phyloP scores from a whole-genome alignment of 2,797 vertebrate species.

The Pseudopleuronectes americanus region DNA sequence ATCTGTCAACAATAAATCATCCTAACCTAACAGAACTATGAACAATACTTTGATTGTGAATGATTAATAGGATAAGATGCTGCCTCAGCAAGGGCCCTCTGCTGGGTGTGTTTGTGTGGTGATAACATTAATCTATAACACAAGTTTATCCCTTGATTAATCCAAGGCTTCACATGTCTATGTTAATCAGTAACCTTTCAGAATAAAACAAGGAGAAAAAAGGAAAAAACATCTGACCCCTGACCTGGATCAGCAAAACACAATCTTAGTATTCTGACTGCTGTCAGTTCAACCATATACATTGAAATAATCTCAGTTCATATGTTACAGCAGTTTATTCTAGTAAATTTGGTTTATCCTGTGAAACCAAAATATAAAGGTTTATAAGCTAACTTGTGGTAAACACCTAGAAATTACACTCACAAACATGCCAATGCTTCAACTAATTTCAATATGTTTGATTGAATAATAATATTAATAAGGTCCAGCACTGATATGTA shows the following conservation, averaged over 20 bases:
- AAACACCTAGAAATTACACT: too few species aligned
- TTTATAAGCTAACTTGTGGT: too few species aligned
- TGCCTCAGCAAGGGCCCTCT: conserved; percentile 24
- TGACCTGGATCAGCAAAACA: background rate
- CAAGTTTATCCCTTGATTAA: conserved; percentile 28
- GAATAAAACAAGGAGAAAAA: background rate
- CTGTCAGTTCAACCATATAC: background rate
- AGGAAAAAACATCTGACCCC: background rate
- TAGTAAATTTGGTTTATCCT: too few species aligned
- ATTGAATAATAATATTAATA: too few species aligned
- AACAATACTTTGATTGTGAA: background rate
- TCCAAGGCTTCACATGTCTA: conserved; percentile 4
- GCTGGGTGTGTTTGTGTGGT: conserved; percentile 20
- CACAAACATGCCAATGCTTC: too few species aligned
- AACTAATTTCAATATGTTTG: too few species aligned
- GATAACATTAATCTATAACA: conserved; percentile 21
- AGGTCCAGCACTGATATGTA: too few species aligned
- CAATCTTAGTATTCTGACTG: background rate
- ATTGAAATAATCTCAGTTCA: conserved; percentile 1
- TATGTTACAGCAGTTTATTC: background rate
- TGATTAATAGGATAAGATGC: background rate
- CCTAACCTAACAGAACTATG: background rate
- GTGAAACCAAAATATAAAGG: too few species aligned
- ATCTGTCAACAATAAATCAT: conserved; percentile 7
- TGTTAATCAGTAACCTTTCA: background rate